These are phyloP conservation scores for Camarhynchus parvulus DNA, from an alignment of 2,113 vertebrate species.

Conservation along the genomic window DNA sequence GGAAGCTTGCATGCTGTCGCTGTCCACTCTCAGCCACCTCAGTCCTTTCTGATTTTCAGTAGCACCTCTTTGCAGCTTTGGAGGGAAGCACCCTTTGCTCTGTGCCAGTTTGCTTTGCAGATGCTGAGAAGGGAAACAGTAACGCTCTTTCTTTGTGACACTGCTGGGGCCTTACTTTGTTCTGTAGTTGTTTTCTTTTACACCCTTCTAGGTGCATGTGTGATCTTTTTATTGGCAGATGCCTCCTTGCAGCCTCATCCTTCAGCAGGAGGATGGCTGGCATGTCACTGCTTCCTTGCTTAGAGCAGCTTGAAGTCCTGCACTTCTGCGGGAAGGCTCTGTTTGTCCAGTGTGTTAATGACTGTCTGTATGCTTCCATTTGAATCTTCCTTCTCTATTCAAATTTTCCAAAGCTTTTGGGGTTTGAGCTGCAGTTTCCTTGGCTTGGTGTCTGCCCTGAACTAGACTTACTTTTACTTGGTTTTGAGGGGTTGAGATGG, in stretches of 20 bases:
- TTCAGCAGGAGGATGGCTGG: not conserved
- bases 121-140: not conserved
- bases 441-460: not conserved
- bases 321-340: not conserved
- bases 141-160: not conserved
- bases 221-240: not conserved
- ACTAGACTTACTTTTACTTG: not conserved
- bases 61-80: not conserved
- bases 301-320: not conserved
- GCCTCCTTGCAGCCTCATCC: not conserved
- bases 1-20: constrained; percentile 7
- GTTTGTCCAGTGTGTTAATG: not conserved
- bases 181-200: not conserved
- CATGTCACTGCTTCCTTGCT: not conserved
- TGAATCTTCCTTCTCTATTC: not conserved
- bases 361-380: not conserved
- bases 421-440: not conserved
- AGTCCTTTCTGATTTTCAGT: constrained; percentile 7
- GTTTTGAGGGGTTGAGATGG: not conserved
- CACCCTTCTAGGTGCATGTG: not conserved
- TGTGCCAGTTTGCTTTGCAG: constrained; percentile 34
- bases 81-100: not conserved
- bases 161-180: not conserved
- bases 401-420: not conserved
- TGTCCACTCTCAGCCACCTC: not conserved